Evolutionary conservation across 2,888 invertebrate species (phyloP).

Genomic region (Drosophila meridionalis): DNA sequence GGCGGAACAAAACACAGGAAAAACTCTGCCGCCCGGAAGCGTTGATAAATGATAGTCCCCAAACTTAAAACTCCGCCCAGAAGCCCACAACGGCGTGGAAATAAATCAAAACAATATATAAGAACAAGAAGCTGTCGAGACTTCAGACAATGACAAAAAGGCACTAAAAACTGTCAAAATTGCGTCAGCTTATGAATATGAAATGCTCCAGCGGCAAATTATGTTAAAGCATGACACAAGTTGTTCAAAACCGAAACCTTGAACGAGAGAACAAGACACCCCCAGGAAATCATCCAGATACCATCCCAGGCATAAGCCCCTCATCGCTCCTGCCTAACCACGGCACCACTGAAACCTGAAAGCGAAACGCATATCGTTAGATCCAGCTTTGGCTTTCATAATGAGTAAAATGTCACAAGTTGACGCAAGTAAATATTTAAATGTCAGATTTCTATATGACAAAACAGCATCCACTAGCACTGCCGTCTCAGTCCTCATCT

Average conservation of each 20-base stretch:
- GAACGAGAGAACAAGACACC: slow-evolving; percentile 10
- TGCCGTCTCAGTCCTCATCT: not conserved
- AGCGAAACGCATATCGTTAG: slow-evolving; percentile 46
- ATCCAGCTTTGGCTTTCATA: slow-evolving; percentile 51
- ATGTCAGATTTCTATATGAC: slow-evolving; percentile 81
- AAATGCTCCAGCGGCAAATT: slow-evolving; percentile 58
- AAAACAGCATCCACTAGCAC: slow-evolving; percentile 16
- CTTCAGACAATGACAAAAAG: slow-evolving; percentile 51
- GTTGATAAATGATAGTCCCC: slow-evolving; percentile 73
- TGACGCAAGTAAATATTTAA: slow-evolving; percentile 83
- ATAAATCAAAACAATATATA: slow-evolving; percentile 75
- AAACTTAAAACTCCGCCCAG: not conserved
- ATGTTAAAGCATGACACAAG: slow-evolving; percentile 62
- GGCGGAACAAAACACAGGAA: slow-evolving; percentile 25
- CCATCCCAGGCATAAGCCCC: slow-evolving; percentile 1
- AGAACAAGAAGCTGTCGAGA: not conserved
- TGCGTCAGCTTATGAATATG: slow-evolving; percentile 76
- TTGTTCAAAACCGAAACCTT: slow-evolving; percentile 41
- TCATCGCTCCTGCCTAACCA: not conserved
- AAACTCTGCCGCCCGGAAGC: slow-evolving; percentile 64
- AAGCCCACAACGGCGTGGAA: slow-evolving; percentile 45
- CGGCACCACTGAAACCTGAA: slow-evolving; percentile 16
- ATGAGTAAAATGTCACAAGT: slow-evolving; percentile 82
- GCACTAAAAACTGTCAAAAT: slow-evolving; percentile 78
- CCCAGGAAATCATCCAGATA: slow-evolving; percentile 3